Evolutionary conservation across 2,888 invertebrate species (phyloP).

Genomic region (Bombyx huttoni): DNA sequence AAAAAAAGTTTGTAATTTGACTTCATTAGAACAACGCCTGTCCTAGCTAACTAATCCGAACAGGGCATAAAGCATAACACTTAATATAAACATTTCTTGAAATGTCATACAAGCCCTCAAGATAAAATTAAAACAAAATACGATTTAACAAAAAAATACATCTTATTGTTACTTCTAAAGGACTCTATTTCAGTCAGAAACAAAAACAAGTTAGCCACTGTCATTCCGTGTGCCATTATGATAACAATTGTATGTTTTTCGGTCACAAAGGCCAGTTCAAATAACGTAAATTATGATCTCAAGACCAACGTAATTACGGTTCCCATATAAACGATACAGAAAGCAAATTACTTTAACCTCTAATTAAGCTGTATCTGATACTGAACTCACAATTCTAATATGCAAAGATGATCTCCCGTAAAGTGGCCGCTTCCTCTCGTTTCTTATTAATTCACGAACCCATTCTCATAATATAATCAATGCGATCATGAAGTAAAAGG

Average conservation of each 20-base stretch:
- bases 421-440: conserved; percentile 22
- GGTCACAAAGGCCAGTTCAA: background rate
- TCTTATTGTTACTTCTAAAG: too few species aligned
- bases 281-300: background rate
- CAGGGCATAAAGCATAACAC: too few species aligned
- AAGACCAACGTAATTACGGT: background rate
- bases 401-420: conserved; percentile 23
- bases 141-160: too few species aligned
- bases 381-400: background rate
- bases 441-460: conserved; percentile 21
- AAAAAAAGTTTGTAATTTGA: too few species aligned
- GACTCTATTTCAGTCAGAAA: background rate
- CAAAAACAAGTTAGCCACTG: background rate
- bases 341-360: conserved; percentile 9
- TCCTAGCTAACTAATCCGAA: too few species aligned
- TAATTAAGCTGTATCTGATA: background rate
- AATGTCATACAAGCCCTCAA: too few species aligned
- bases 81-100: too few species aligned
- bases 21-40: too few species aligned
- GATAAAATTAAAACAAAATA: too few species aligned
- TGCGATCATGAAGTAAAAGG: conserved; percentile 29
- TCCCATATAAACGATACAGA: conserved; percentile 3
- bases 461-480: conserved; percentile 54
- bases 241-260: background rate
- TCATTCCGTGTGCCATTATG: background rate